phyloP scores from a whole-genome alignment of 1,140 invertebrate species.

The Dufourea novaeangliae region DNA sequence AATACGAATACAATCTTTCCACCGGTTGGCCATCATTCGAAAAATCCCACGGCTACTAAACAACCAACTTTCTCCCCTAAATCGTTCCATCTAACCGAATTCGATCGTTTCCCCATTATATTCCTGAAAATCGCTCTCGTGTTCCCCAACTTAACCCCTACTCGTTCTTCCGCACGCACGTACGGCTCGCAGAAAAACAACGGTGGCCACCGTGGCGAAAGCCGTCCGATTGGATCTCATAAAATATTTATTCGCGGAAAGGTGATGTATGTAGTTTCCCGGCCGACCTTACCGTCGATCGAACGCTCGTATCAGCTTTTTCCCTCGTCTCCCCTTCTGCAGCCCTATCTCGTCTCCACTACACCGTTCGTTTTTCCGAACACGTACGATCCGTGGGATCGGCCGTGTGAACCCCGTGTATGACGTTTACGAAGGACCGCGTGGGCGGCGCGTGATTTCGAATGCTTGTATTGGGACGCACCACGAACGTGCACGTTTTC shows the following conservation, averaged over 20 bases:
- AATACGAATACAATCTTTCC: no score
- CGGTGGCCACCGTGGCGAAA: background rate
- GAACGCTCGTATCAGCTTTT: slow-evolving; percentile 36
- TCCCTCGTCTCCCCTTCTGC: background rate
- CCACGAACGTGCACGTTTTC: background rate
- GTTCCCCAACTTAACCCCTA: background rate
- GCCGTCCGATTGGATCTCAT: slow-evolving; percentile 44
- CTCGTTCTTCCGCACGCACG: background rate
- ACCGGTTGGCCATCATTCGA: no score
- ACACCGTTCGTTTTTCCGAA: background rate
- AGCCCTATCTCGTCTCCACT: background rate
- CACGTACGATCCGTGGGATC: slow-evolving; percentile 34
- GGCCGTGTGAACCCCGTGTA: slow-evolving; percentile 13
- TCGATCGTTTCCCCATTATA: background rate
- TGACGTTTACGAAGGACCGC: slow-evolving; percentile 6
- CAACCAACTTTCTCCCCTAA: no score
- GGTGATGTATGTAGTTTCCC: slow-evolving; percentile 43
- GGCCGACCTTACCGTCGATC: slow-evolving; percentile 39
- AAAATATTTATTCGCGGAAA: slow-evolving; percentile 51
- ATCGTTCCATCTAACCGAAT: no score
- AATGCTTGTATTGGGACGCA: slow-evolving; percentile 13
- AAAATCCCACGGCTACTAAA: no score
- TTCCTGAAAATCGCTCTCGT: background rate
- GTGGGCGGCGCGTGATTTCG: slow-evolving; percentile 21
- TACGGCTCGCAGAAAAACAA: background rate